Conservation (phyloP, 2,797 vertebrate genomes). For the Sarcoramphus papa region DNA sequence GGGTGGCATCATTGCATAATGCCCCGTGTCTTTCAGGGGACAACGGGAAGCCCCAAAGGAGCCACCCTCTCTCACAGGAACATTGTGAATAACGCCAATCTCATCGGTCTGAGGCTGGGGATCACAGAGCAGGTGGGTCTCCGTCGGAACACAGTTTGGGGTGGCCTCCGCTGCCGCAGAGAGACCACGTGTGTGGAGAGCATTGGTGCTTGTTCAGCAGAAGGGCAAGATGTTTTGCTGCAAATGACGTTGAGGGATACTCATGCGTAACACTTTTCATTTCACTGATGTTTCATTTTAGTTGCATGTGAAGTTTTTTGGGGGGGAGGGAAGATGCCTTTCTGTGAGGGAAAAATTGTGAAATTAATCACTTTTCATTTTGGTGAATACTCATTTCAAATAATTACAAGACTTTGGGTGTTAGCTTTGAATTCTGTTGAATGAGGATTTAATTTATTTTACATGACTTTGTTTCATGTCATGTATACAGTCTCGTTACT, state of each 20-base stretch:
- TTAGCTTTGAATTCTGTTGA: background rate
- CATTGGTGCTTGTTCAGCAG: background rate
- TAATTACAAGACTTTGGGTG: background rate
- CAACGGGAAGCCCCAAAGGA: slow-evolving; percentile 87
- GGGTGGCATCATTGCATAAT: no score
- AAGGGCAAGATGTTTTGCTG: background rate
- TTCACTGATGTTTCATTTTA: background rate
- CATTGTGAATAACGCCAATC: slow-evolving; percentile 85
- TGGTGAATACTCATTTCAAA: background rate
- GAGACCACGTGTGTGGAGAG: fast-evolving
- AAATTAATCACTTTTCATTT: background rate
- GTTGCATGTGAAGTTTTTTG: background rate
- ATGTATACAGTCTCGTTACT: background rate
- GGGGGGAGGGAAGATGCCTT: background rate
- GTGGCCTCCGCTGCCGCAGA: background rate
- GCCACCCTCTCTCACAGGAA: slow-evolving; percentile 92
- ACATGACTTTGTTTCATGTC: background rate
- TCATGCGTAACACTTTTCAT: background rate
- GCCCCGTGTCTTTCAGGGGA: slow-evolving; percentile 79
- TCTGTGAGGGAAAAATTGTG: background rate
- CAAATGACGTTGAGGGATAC: background rate
- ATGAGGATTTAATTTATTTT: background rate
- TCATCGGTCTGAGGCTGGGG: slow-evolving; percentile 76
- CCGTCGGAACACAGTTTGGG: fast-evolving
- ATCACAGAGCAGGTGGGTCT: slow-evolving; percentile 72